Base-by-base conservation (phyloP, 2,113 vertebrate genomes). In the Caracal caracal region DNA sequence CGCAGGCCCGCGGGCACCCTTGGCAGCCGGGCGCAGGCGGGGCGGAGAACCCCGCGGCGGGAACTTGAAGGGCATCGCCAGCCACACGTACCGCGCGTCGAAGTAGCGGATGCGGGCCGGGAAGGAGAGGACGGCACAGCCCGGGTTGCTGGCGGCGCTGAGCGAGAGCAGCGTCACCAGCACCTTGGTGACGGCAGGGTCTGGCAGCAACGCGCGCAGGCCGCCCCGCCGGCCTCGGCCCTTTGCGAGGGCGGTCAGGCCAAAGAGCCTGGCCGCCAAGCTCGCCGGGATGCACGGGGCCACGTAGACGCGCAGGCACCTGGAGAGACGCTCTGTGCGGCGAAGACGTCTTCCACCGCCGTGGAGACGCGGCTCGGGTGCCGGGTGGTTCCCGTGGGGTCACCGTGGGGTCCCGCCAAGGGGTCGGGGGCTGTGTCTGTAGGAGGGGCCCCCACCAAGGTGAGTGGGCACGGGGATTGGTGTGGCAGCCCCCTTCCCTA, bases 151-250 rank as follows among this genome's bases (percentile, higher is more conserved):
- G 65, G 98, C 96, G 0, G 97, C 94, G 10, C 98, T 99, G n/a
- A 99, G 97, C 0, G 99, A 99, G 3, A 99, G 97, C 49, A 99
- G 81, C 13, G 99, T 97, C 33, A 99, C 97, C 20, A 99, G 83
- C 61, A 99, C 79, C 28, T 99, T 98, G n/a, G 98, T 97, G 93
- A 98, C 40, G 3, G 98, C 98, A 79, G 99, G 99, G 37, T 95
- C 96, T 40, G 98, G 97, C 85, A 99, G 97, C 75, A 98, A 43
- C 4, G 95, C 70, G 93, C 99, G 98, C 63, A 99, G 95, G 94
- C 97, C 98, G 43, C 98, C 96, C 65, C 98, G 94, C 16, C 20
- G 87, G 24, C 76, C 89, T 0, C 92, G 80, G 40, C 96, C 94
- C 95, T 97, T 98, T 26, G 98, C n/a, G 80, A 99, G 98, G 94